Evolutionary conservation across 2,888 invertebrate species (phyloP).

Genomic region (Cephus spinipes): DNA sequence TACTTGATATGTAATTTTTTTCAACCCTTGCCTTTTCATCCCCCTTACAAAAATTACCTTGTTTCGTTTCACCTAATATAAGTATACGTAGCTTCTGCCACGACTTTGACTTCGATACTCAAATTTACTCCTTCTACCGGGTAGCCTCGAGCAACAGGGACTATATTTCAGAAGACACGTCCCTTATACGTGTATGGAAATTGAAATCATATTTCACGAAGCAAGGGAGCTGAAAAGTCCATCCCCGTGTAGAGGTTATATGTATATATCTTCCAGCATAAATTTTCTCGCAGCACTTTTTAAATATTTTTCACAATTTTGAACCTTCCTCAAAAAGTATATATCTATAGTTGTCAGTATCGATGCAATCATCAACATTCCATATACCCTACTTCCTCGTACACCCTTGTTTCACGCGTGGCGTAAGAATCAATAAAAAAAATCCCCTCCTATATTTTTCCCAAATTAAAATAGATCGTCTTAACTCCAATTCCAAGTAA

Average conservation of each 20-base stretch:
- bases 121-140: not conserved
- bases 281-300: too few species aligned
- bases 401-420: not conserved
- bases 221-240: not conserved
- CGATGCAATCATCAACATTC: not conserved
- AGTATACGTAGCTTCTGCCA: not conserved
- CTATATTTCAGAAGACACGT: not conserved
- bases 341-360: not conserved
- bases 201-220: constrained; percentile 6
- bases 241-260: not conserved
- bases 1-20: not conserved
- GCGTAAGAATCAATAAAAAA: not conserved
- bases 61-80: not conserved
- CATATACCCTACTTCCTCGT: not conserved
- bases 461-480: not conserved
- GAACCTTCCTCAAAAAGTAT: not conserved
- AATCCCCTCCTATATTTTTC: not conserved
- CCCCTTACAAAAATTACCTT: not conserved
- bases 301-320: not conserved
- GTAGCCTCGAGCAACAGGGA: not conserved
- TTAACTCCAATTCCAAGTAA: not conserved
- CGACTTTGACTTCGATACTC: not conserved
- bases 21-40: not conserved
- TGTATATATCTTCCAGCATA: not conserved
- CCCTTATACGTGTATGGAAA: not conserved